phyloP scores from a whole-genome alignment of 92 coral and sea anemone genomes.

The Parazoanthus atlanticus region DNA sequence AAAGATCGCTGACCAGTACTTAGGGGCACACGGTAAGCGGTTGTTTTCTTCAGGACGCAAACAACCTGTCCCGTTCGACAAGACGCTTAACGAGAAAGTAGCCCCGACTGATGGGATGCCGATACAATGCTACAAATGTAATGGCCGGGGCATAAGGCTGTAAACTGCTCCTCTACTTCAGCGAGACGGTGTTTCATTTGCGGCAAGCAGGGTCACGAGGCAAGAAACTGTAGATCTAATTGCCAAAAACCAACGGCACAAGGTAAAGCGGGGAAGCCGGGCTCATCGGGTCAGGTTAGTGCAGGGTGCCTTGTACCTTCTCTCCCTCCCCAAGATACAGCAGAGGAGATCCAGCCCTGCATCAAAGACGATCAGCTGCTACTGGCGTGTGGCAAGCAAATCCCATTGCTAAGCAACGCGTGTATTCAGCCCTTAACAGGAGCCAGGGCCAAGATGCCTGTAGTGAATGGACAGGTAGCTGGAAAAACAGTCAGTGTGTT shows the following conservation, averaged over 20 bases:
- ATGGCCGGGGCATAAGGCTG: conserved; percentile 2
- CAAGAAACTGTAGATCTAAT: not conserved
- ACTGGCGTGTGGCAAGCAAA: conserved; percentile 43
- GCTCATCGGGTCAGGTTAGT: not conserved
- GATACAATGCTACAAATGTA: not conserved
- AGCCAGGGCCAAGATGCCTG: conserved; percentile 24
- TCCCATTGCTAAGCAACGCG: conserved; percentile 41
- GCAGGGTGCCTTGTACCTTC: conserved; percentile 9
- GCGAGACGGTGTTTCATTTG: conserved; percentile 11
- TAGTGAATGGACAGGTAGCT: conserved; percentile 2
- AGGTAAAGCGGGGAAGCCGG: not conserved
- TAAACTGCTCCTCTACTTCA: not conserved
- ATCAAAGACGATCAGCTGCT: conserved; percentile 36
- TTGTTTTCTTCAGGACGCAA: not conserved
- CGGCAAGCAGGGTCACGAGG: not conserved
- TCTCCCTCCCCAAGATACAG: not conserved
- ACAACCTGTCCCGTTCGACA: too few relatives aligned
- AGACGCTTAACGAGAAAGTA: not conserved
- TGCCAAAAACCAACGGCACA: not conserved
- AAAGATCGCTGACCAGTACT: conserved; percentile 60
- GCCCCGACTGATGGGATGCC: too few relatives aligned
- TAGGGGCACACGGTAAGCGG: conserved; percentile 51
- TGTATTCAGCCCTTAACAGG: conserved; percentile 17
- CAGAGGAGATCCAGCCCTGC: too few relatives aligned
- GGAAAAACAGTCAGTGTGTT: not conserved